Evolutionary conservation across 2,797 vertebrate genomes (phyloP), one percentile per base, ranked within the genome.

Genomic region (Acanthurus tractus): DNA sequence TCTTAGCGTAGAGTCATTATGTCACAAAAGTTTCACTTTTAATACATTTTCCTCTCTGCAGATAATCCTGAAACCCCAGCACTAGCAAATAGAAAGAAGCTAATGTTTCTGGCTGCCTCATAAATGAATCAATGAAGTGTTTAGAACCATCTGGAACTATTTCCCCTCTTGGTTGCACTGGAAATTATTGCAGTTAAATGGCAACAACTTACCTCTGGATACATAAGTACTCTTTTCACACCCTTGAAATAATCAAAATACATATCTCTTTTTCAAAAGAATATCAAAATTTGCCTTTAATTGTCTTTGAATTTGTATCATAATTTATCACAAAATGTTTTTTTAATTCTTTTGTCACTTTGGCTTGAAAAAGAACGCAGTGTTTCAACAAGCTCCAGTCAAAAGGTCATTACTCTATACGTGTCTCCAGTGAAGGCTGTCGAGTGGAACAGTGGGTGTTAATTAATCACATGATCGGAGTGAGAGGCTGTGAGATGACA

Each of bases 171-270:
- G 58, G 80, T 63, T 78, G 72, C 76, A 82, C 72, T 54, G 81
- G 49, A 67, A 68, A 76, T 65, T 54, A 67, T 77, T 78, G 79
- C 72, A 68, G 64, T 75, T 71, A 76, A 57, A 74, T 72, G 71
- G 74, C 84, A 90, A 87, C 81, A 84, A 75, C 72, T 89, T 87
- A 90, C 83, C 86, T 92, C 88, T 87, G 46, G 65, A 86, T 79
- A 81, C 66, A 77, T 58, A 76, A 81, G 36, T 40, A 84, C 72
- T 79, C 68, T 49, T 81, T 85, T 89, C 53, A 74, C 72, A 82
- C 68, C 52, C 80, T 85, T 89, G 50, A 74, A 58, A 57, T 71
- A 56, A 70, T 83, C 25, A 56, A 69, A 56, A 69, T 46, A 82
- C 73, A 64, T 64, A 62, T 70, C 63, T 62, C 29, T 61, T 38